Conservation (phyloP, 2,888 invertebrate species). For the Eilema depressum region DNA sequence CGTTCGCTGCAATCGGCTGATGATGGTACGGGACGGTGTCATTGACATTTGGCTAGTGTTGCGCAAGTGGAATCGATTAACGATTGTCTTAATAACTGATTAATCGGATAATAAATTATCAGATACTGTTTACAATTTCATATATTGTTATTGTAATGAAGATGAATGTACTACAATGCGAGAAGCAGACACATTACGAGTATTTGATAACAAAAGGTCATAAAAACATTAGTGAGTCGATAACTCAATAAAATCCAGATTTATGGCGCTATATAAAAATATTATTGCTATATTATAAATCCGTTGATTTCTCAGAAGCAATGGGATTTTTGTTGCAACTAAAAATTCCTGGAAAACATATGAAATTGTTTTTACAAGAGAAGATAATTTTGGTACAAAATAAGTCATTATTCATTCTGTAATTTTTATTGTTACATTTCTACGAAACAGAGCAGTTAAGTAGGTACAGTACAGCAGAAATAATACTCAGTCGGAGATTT, state of each 20-base stretch:
- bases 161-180: background rate
- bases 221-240: background rate
- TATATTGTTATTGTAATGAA: background rate
- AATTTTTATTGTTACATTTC: too few relatives aligned
- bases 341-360: too few relatives aligned
- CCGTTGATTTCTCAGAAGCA: background rate
- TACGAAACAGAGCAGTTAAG: background rate
- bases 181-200: background rate
- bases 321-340: background rate
- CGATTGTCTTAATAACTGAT: background rate
- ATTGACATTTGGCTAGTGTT: conserved; percentile 58
- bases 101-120: conserved; percentile 7
- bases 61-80: conserved; percentile 5
- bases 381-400: too few relatives aligned
- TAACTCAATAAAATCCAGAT: background rate
- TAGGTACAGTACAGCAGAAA: background rate
- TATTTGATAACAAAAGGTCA: background rate
- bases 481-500: background rate
- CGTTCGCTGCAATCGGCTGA: conserved; percentile 37
- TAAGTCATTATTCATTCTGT: too few relatives aligned
- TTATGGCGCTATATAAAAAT: background rate
- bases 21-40: conserved; percentile 47
- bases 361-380: too few relatives aligned
- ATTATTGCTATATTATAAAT: background rate
- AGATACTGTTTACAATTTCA: background rate